phyloP scores from a whole-genome alignment of 2,797 vertebrate species.

The Cheirogaleus major region DNA sequence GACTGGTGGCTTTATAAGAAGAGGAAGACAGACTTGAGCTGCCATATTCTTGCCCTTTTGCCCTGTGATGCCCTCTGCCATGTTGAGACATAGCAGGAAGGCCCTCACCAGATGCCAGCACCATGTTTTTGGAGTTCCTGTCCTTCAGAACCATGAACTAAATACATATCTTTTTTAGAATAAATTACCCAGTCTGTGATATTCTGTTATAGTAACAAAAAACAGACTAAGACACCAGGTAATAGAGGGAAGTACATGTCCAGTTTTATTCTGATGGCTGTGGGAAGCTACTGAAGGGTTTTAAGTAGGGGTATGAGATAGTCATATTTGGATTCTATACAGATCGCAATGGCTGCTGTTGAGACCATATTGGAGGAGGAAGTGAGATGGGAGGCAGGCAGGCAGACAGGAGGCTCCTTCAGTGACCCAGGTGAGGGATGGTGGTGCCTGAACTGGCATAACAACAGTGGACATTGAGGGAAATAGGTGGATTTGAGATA shows the following conservation, averaged over 20 bases:
- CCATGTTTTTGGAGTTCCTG: not conserved
- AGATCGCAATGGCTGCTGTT: not conserved
- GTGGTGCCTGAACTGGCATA: not conserved
- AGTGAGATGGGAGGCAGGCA: not conserved
- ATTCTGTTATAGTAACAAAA: not conserved
- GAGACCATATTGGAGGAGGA: not conserved
- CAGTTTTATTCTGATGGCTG: not conserved
- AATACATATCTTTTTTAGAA: not conserved
- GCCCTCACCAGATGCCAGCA: not conserved
- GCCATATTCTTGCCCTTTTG: not conserved
- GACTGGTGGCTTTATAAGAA: not conserved
- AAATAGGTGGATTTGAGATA: conserved; percentile 14
- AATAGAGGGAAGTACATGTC: not conserved
- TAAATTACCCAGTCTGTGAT: not conserved
- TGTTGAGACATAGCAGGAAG: not conserved
- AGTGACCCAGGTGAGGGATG: not conserved
- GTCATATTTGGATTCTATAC: not conserved
- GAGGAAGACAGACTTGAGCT: not conserved
- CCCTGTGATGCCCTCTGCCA: not conserved
- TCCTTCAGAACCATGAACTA: not conserved
- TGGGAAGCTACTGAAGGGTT: not conserved
- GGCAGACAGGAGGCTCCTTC: not conserved
- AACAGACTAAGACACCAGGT: not conserved
- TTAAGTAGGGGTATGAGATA: not conserved
- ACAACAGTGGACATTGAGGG: not conserved